A percentile compares a stretch with the other conserved stretches of the same genome.
phyloP scores from a whole-genome alignment of 2,888 invertebrate genomes.

The Gerris lacustris region DNA sequence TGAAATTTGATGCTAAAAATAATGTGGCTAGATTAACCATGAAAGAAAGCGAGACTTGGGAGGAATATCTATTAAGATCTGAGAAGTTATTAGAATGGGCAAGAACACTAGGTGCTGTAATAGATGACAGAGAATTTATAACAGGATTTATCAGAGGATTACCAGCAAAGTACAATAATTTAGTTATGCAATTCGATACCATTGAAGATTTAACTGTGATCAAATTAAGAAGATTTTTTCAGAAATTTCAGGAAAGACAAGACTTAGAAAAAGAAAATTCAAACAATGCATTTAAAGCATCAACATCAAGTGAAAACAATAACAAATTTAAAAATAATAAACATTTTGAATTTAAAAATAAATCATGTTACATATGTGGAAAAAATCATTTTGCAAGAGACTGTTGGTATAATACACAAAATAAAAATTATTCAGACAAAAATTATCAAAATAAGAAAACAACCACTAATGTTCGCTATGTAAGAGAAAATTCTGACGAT shows the following conservation, averaged over 20 bases:
- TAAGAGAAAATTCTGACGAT: too few species aligned
- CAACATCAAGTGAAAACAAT: not conserved
- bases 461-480: too few species aligned
- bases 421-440: too few species aligned
- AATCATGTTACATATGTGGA: too few species aligned
- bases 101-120: not conserved
- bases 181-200: not conserved
- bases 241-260: not conserved
- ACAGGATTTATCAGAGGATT: not conserved
- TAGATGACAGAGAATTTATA: not conserved
- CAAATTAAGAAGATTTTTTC: not conserved
- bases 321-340: not conserved
- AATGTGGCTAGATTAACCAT: not conserved
- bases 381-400: too few species aligned
- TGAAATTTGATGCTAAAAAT: not conserved
- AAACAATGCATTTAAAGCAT: not conserved
- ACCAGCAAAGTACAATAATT: constrained; percentile 1
- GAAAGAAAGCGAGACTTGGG: not conserved
- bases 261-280: not conserved
- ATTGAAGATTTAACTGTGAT: not conserved
- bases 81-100: not conserved
- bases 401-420: too few species aligned
- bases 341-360: too few species aligned
- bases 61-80: constrained; percentile 1
- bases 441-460: too few species aligned